Evolutionary conservation across 2,888 invertebrate species (phyloP).

Genomic region (Uropetala carovei): DNA sequence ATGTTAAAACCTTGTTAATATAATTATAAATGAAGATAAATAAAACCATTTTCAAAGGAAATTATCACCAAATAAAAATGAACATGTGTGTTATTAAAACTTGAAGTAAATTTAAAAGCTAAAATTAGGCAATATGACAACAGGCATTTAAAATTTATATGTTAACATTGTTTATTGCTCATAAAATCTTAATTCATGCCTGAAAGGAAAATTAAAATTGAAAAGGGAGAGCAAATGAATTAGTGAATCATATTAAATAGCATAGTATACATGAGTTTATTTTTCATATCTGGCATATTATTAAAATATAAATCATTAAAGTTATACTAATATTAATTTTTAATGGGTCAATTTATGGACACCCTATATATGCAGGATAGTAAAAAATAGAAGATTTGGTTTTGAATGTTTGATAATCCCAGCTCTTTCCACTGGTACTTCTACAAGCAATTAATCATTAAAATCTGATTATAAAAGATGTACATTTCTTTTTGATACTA

Average conservation of each 20-base stretch:
- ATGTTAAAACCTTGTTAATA: not conserved
- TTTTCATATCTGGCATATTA: no score
- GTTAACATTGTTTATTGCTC: not conserved
- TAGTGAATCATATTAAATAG: not conserved
- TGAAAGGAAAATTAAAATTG: not conserved
- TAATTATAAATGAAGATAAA: constrained; percentile 27
- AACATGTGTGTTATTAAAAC: not conserved
- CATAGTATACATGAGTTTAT: no score
- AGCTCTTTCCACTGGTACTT: no score
- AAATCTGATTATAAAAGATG: no score
- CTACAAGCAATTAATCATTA: no score
- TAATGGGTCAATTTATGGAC: no score
- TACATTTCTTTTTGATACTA: no score
- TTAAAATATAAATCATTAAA: no score
- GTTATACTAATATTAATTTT: no score
- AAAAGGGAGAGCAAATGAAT: not conserved
- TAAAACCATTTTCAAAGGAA: not conserved
- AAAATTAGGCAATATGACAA: not conserved
- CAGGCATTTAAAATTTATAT: constrained; percentile 17
- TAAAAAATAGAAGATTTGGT: no score
- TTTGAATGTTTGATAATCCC: no score
- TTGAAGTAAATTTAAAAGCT: not conserved
- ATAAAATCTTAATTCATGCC: not conserved
- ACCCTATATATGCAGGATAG: no score
- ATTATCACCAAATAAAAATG: not conserved